Evolutionary conservation across 2,888 invertebrate species (phyloP), one percentile per base, ranked within the genome.

Genomic region (Limnephilus lunatus): DNA sequence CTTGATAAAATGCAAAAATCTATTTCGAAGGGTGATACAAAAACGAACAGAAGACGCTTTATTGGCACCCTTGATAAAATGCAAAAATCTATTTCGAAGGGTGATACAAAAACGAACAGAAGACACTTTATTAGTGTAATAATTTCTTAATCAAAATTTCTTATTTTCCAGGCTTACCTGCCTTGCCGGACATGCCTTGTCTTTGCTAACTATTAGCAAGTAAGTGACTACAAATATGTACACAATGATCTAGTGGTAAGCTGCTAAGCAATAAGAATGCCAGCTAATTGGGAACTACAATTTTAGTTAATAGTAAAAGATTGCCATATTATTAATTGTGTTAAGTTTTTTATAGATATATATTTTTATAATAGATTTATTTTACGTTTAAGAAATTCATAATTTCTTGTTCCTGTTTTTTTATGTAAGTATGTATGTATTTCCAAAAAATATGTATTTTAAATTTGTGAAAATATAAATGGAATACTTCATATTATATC

Each of bases 161-260:
- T 90, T 85, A 94, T 94, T 94, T 96, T 96, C 93, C 95, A 97
- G 97, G 96, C 97, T 4, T 98, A 98, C 95, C 96, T 97, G 94
- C 98, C 98, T 1, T 97, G 97, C 93, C 97, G 98, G 94, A 97
- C 98, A 92, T 98, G 97, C 3, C 96, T 98, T 91, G 96, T 98
- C 30, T 97, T 97, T 94, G 97, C 97, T 25, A 86, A 39, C 39
- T 44, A 95, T 94, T 91, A 83, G 83, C 9, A 25, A 35, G 15
- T n/a, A 35, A n/a, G 68, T 25, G 68, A 68, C 68, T 9, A 68
- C 68, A 68, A 83, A 9, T 35, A 83, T 35, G 15, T 83, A 11
- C 25, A 19, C n/a, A 68, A 68, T 7, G 19, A 25, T 25, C 9
- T 25, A 25, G 68, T 68, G 9, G 68, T 68, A 2, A 25, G 25